Conservation (phyloP, 2,797 vertebrate genomes). For the Clarias platycephalus region DNA sequence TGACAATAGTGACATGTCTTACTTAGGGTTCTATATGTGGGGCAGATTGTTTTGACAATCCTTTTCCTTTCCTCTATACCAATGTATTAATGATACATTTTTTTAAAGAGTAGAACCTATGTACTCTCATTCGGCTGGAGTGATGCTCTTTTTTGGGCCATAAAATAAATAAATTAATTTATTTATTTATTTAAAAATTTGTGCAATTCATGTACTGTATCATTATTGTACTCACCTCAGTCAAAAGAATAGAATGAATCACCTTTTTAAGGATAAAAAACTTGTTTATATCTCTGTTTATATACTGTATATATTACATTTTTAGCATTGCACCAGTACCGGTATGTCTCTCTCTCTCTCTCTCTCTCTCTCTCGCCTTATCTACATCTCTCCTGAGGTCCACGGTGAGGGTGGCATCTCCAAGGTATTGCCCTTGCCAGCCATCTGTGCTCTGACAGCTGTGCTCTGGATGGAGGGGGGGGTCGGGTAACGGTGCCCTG, state of each 20-base stretch:
- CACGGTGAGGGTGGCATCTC: constrained; percentile 46
- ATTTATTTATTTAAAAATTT: too few relatives aligned
- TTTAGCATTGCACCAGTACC: not conserved
- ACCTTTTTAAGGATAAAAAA: not conserved
- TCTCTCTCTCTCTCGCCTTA: not conserved
- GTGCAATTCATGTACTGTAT: not conserved
- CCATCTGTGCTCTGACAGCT: constrained; percentile 51
- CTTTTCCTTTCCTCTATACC: not conserved
- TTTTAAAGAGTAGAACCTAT: not conserved
- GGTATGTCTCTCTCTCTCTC: not conserved
- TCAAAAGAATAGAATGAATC: not conserved
- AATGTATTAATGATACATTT: not conserved
- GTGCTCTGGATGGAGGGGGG: constrained; percentile 43
- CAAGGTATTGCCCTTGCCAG: constrained; percentile 45
- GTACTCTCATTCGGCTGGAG: not conserved
- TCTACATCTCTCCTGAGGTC: constrained; percentile 16
- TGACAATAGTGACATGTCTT: not conserved
- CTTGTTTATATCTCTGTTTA: not conserved
- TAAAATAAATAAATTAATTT: too few relatives aligned
- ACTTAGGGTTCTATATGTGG: too few relatives aligned
- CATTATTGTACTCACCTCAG: not conserved
- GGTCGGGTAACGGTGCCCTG: constrained; percentile 31
- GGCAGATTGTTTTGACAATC: not conserved
- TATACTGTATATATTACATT: too few relatives aligned
- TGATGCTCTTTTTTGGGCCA: not conserved